These are phyloP conservation scores for Neopelma chrysocephalum DNA, from an alignment of 2,797 vertebrate genomes.

Conservation along the genomic window DNA sequence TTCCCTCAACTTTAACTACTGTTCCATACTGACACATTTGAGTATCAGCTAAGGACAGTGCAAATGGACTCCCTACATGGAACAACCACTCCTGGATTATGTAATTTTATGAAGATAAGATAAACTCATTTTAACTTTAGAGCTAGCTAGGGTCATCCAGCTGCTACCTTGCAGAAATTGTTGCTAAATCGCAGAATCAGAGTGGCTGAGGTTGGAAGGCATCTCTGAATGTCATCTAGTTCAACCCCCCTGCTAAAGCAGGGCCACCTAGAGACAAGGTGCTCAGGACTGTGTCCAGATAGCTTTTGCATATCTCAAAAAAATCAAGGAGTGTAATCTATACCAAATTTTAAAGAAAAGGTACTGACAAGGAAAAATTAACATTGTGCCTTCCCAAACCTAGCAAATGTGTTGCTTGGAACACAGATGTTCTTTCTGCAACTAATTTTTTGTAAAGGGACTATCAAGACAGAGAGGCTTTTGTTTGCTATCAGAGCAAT, in stretches of 20 bases:
- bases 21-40: not conserved
- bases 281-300: not conserved
- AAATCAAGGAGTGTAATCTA: not conserved
- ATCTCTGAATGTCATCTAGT: not conserved
- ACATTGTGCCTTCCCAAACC: not conserved
- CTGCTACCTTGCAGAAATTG: not conserved
- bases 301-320: not conserved
- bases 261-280: not conserved
- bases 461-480: not conserved
- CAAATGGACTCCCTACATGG: not conserved
- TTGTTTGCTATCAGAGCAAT: not conserved
- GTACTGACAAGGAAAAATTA: not conserved
- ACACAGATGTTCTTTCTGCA: not conserved
- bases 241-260: not conserved
- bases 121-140: not conserved
- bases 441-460: not conserved
- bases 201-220: not conserved
- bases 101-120: not conserved
- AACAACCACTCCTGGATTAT: not conserved
- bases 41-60: not conserved
- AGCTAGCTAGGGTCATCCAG: not conserved
- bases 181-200: not conserved
- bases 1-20: not conserved
- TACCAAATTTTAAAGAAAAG: not conserved
- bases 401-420: not conserved